These are phyloP conservation scores for Lepus townsendii DNA, from an alignment of 2,797 vertebrate genomes.

Conservation along the genomic window DNA sequence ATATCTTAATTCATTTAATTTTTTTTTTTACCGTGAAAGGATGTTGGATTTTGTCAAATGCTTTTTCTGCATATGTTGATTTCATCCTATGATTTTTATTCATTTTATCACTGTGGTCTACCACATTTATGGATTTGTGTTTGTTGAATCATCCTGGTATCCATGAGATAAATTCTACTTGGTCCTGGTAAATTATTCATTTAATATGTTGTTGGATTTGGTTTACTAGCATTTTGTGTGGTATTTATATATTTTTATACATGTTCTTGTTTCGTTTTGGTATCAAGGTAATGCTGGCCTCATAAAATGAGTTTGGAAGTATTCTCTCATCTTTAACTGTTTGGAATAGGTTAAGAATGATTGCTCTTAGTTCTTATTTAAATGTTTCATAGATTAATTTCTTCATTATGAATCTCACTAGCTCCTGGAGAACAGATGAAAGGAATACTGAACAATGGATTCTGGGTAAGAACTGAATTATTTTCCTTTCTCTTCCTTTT, in stretches of 20 bases:
- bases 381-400: not conserved
- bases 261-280: not conserved
- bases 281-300: not conserved
- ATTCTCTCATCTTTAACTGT: not conserved
- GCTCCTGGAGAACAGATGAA: not conserved
- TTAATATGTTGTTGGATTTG: not conserved
- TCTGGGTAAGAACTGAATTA: not conserved
- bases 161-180: not conserved
- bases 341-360: not conserved
- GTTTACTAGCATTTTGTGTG: not conserved
- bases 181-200: not conserved
- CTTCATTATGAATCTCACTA: conserved; percentile 19
- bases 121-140: not conserved
- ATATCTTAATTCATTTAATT: not conserved
- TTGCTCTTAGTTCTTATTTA: not conserved
- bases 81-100: not conserved
- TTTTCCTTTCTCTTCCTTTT: not conserved
- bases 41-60: not conserved
- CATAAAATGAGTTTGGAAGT: not conserved
- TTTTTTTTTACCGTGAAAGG: not conserved
- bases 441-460: not conserved
- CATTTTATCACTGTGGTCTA: not conserved
- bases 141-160: not conserved
- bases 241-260: not conserved
- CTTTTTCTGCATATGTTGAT: not conserved